Evolutionary conservation across 2,113 vertebrate genomes (phyloP).

Genomic region (Apodemus sylvaticus): DNA sequence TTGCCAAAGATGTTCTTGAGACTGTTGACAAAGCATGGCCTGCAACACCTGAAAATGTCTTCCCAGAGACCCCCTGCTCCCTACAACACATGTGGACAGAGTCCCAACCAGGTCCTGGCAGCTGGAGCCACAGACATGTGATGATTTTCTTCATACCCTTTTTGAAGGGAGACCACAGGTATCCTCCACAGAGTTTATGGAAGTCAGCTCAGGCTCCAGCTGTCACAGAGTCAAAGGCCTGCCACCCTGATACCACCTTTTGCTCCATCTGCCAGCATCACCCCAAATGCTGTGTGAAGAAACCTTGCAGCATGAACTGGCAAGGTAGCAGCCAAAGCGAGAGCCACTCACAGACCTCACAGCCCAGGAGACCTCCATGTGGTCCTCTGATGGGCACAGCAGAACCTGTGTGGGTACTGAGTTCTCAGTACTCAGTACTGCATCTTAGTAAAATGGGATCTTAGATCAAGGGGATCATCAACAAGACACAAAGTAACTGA

Average conservation of each 20-base stretch:
- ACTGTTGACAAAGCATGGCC: not conserved
- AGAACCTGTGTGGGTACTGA: no score
- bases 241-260: not conserved
- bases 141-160: not conserved
- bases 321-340: no score
- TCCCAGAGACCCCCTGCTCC: not conserved
- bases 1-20: not conserved
- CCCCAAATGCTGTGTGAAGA: not conserved
- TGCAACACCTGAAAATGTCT: not conserved
- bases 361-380: not conserved
- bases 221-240: not conserved
- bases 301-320: accelerated
- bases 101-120: not conserved
- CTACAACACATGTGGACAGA: not conserved
- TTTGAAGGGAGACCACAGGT: not conserved
- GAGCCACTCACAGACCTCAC: no score
- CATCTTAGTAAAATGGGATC: not conserved
- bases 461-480: not conserved
- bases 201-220: not conserved
- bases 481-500: not conserved
- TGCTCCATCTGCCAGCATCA: not conserved
- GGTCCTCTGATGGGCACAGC: not conserved
- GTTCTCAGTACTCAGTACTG: not conserved
- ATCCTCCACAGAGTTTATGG: no score
- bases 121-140: not conserved